A percentile compares a stretch with the other conserved stretches of the same genome.
Evolutionary conservation across 2,888 invertebrate species (phyloP).

Genomic region (Ptychoptera albimana): DNA sequence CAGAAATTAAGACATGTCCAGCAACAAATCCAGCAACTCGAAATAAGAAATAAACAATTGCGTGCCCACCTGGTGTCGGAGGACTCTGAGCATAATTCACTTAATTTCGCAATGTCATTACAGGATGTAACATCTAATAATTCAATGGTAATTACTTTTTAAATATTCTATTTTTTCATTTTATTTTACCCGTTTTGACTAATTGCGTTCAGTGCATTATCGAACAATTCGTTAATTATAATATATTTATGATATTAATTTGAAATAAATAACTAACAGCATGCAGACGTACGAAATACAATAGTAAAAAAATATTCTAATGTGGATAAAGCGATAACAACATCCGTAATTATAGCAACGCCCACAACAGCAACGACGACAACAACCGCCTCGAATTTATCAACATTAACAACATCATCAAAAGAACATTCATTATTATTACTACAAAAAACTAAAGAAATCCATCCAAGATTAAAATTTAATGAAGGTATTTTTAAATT

Average conservation of each 20-base stretch:
- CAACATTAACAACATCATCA: too few relatives aligned
- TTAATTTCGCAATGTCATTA: slow-evolving; percentile 21
- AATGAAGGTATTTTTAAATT: slow-evolving; percentile 4
- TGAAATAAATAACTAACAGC: slow-evolving; percentile 42
- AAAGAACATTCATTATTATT: background rate
- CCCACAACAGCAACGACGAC: background rate
- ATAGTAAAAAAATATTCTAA: slow-evolving; percentile 11
- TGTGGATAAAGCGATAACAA: background rate
- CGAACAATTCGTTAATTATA: background rate
- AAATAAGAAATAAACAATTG: slow-evolving; percentile 59
- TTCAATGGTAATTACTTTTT: slow-evolving; percentile 26
- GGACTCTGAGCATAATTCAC: slow-evolving; percentile 37
- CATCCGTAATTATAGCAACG: too few relatives aligned
- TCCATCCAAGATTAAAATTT: slow-evolving; percentile 6
- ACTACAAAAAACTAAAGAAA: slow-evolving; percentile 5
- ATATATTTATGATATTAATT: too few relatives aligned
- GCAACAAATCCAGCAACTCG: slow-evolving; percentile 66
- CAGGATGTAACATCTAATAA: slow-evolving; percentile 21
- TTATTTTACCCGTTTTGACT: background rate
- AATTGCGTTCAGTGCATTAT: background rate
- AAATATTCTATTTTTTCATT: slow-evolving; percentile 3
- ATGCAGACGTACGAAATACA: slow-evolving; percentile 26
- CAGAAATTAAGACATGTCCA: slow-evolving; percentile 73
- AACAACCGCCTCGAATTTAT: too few relatives aligned
- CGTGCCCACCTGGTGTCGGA: slow-evolving; percentile 58